Evolutionary conservation across 1,140 invertebrate genomes (phyloP).

Genomic region (Grapholita molesta): DNA sequence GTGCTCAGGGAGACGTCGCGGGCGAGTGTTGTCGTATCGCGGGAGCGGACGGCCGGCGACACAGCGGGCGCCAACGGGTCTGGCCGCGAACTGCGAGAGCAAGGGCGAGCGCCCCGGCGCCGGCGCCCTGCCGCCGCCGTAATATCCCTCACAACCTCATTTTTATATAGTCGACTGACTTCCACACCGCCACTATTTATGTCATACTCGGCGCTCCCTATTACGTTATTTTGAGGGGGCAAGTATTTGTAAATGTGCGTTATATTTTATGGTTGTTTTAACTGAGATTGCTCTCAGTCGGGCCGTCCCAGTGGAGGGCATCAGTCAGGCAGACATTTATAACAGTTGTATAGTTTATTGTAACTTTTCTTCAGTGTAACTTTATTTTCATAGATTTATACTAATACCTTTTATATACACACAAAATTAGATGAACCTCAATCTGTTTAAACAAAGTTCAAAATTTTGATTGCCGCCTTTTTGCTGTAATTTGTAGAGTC

Average conservation of each 20-base stretch:
- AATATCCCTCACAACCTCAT: slow-evolving; percentile 63
- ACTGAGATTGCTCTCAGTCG: slow-evolving; percentile 38
- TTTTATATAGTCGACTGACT: slow-evolving; percentile 77
- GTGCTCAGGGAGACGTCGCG: slow-evolving; percentile 17
- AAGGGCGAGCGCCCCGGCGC: slow-evolving; percentile 51
- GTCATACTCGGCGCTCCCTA: slow-evolving; percentile 67
- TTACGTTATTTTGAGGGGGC: slow-evolving; percentile 67
- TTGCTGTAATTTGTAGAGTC: too few relatives aligned
- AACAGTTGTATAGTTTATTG: slow-evolving; percentile 27
- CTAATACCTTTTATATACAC: not conserved
- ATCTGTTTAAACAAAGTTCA: too few relatives aligned
- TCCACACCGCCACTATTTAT: slow-evolving; percentile 72
- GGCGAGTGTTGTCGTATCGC: slow-evolving; percentile 19
- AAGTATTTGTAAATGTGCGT: slow-evolving; percentile 58
- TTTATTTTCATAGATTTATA: not conserved
- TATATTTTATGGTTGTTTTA: slow-evolving; percentile 47
- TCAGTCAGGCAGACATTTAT: slow-evolving; percentile 43
- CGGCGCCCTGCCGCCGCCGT: slow-evolving; percentile 59
- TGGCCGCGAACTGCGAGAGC: slow-evolving; percentile 54
- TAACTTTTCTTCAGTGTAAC: slow-evolving; percentile 12
- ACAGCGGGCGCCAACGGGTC: slow-evolving; percentile 67
- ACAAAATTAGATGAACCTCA: not conserved
- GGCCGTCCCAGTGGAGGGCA: slow-evolving; percentile 28
- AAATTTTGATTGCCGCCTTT: too few relatives aligned
- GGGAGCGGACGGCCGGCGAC: slow-evolving; percentile 35